phyloP scores from a whole-genome alignment of 2,797 vertebrate genomes.

The Bradypus variegatus region DNA sequence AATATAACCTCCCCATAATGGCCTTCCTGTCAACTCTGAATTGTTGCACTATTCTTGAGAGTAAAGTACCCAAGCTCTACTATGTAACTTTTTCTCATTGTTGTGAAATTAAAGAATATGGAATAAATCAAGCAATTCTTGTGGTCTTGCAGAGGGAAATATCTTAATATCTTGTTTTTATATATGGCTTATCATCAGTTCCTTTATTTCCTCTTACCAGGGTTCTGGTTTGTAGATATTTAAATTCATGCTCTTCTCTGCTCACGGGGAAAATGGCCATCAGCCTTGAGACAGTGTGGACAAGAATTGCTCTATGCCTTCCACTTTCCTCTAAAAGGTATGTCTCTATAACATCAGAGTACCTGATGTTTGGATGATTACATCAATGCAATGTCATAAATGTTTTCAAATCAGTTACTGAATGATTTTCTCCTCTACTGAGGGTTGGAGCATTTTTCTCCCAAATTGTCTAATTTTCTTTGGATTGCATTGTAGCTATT shows the following conservation, averaged over 20 bases:
- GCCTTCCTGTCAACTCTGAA: background rate
- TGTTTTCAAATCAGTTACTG: conserved; percentile 15
- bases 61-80: background rate
- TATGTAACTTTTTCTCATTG: background rate
- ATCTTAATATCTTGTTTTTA: background rate
- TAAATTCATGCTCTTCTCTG: background rate
- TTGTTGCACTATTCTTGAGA: background rate
- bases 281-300: background rate
- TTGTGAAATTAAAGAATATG: background rate
- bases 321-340: background rate
- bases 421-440: conserved; percentile 21
- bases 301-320: background rate
- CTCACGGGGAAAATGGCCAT: background rate
- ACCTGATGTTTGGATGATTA: background rate
- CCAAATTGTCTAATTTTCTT: conserved; percentile 35
- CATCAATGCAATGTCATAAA: background rate
- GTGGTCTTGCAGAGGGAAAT: background rate
- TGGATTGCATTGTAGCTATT: conserved; percentile 27
- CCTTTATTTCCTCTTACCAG: background rate
- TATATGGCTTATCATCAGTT: background rate
- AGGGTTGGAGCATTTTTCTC: conserved; percentile 24
- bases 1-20: background rate
- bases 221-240: background rate
- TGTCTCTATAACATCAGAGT: background rate
- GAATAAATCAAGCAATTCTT: background rate